These are phyloP conservation scores for Phytoseiulus persimilis DNA, from an alignment of 2,888 invertebrate genomes.

Conservation along the genomic window DNA sequence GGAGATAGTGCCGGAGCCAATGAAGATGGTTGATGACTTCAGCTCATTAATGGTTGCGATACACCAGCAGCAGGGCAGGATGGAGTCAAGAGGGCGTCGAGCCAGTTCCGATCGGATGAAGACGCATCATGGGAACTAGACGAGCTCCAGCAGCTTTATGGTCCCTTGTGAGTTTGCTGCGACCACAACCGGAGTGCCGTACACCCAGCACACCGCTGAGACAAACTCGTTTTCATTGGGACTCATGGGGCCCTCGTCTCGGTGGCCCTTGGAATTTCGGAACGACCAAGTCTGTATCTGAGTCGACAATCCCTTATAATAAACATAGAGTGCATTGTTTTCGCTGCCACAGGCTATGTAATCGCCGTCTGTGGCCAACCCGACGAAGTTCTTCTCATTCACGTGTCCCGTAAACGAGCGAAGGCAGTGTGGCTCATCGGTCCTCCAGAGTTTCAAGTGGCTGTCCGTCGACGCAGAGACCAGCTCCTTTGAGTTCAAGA, in stretches of 20 bases:
- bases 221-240: slow-evolving; percentile 78
- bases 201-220: slow-evolving; percentile 87
- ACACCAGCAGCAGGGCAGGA: background rate
- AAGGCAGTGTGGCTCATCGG: slow-evolving; percentile 65
- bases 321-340: slow-evolving; percentile 82
- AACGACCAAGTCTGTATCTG: slow-evolving; percentile 78
- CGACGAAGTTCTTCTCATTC: slow-evolving; percentile 93
- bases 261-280: slow-evolving; percentile 63
- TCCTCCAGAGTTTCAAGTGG: slow-evolving; percentile 80
- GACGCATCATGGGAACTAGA: too few relatives aligned
- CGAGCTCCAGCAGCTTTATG: slow-evolving; percentile 62
- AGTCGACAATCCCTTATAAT: slow-evolving; percentile 78
- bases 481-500: slow-evolving; percentile 71
- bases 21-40: background rate
- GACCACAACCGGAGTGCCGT: slow-evolving; percentile 69
- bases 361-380: slow-evolving; percentile 79
- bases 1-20: too few relatives aligned
- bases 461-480: slow-evolving; percentile 91
- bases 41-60: too few relatives aligned
- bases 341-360: slow-evolving; percentile 84
- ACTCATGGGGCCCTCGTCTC: slow-evolving; percentile 56
- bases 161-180: slow-evolving; percentile 90
- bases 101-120: too few relatives aligned
- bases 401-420: slow-evolving; percentile 81
- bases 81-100: background rate